These are phyloP conservation scores for Ptychadena robeensis DNA, from an alignment of 2,797 vertebrate genomes.

Conservation along the genomic window DNA sequence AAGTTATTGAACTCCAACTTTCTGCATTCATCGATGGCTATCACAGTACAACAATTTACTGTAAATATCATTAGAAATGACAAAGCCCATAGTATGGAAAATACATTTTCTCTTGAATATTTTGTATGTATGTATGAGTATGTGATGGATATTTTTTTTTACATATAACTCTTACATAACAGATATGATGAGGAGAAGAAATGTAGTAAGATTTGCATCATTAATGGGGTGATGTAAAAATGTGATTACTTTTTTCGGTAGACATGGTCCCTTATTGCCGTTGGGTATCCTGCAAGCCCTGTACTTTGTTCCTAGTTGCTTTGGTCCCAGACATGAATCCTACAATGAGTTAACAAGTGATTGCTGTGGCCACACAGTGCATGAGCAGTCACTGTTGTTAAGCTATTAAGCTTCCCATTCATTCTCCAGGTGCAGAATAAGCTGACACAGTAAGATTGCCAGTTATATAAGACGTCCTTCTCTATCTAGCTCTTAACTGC, in stretches of 20 bases:
- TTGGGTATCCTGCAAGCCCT: not conserved
- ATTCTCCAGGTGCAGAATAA: slow-evolving; percentile 10
- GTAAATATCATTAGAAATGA: too few relatives aligned
- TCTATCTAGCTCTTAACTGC: not conserved
- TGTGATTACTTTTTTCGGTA: too few relatives aligned
- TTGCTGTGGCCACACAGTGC: not conserved
- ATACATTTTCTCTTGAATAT: too few relatives aligned
- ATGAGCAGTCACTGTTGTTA: slow-evolving; percentile 2
- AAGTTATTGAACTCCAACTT: too few relatives aligned
- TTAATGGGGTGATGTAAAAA: not conserved
- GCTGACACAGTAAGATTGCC: not conserved
- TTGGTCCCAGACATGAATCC: not conserved
- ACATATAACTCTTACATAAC: not conserved
- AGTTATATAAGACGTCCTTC: not conserved
- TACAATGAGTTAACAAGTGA: not conserved
- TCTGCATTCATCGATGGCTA: too few relatives aligned
- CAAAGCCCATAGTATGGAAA: too few relatives aligned
- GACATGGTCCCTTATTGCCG: too few relatives aligned
- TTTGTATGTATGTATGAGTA: too few relatives aligned
- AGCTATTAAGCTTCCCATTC: not conserved
- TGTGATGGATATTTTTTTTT: not conserved
- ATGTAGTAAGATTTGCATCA: not conserved
- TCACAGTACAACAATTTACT: too few relatives aligned
- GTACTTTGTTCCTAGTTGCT: not conserved
- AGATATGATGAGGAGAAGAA: not conserved